Base-by-base conservation (phyloP, 1,140 invertebrate species). In the Bombus polaris region DNA sequence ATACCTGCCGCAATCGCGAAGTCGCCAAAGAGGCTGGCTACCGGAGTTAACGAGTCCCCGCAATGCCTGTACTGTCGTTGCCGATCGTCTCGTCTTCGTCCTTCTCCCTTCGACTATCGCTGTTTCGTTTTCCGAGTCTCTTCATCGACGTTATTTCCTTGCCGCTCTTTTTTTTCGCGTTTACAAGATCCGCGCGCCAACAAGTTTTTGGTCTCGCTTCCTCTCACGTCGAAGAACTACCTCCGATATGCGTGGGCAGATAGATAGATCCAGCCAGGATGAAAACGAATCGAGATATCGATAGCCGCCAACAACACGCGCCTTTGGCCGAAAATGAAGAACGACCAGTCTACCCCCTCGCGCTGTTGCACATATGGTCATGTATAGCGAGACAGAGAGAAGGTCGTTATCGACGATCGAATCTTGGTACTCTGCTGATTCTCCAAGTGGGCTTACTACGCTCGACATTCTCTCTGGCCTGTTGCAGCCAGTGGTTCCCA, bases 1-100 rank as follows among this genome's bases (percentile, higher is more conserved):
- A 75, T 91, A 91, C 85, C 87, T 87, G 87, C 66, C 70, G 90
- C 74, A 84, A 91, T 91, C 88, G 86, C 78, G n/a, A 81, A 89
- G 85, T 89, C 88, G 83, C 86, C 90, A 66, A 91, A 91, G 89
- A 83, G 87, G 68, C 83, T 87, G 72, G 85, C 90, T 91, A 91
- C 90, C 71, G 90, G 88, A 91, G 82, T 91, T 91, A 86, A 91
- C 90, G 86, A 89, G 86, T 82, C n/a, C 78, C 88, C 65, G 68
- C 75, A 35, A 44, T 62, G 66, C 70, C 68, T 83, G 47, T 53
- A 18, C 47, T 22, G 47, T 53, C 18, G 18, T 53, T 53, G 18
- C 5, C 47, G 18, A 53, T 75, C 57, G 42, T 83, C 22, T 47
- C 32, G n/a, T 70, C 22, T 0, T 39, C 47, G 25, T 77, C 25